Percentiles rank a stretch among this genome's conserved stretches.
These are phyloP conservation scores for Heliopora coerulea DNA, from an alignment of 92 coral and sea anemone species.

Conservation along the genomic window DNA sequence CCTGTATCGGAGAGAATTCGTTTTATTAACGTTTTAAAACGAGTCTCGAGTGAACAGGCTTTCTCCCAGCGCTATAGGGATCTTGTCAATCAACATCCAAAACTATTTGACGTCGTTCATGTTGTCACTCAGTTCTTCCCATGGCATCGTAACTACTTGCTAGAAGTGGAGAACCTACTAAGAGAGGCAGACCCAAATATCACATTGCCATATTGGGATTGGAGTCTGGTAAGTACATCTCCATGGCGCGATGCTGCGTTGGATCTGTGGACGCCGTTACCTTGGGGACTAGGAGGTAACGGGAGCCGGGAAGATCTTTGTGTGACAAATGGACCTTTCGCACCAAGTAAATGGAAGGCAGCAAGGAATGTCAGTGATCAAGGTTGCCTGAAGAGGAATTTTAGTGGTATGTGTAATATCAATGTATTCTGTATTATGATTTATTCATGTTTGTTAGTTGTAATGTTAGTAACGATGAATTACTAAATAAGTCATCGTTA, in stretches of 20 bases:
- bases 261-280: conserved; percentile 71
- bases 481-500: no score
- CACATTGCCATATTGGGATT: conserved; percentile 89
- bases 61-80: conserved; percentile 51
- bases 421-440: no score
- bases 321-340: conserved; percentile 71
- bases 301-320: conserved; percentile 46
- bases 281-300: conserved; percentile 76
- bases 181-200: conserved; percentile 74
- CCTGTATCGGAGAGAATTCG: conserved; percentile 59
- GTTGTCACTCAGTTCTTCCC: conserved; percentile 68
- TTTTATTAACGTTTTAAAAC: conserved; percentile 54
- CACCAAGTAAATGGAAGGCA: conserved; percentile 49
- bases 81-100: no score
- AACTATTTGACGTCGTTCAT: conserved; percentile 35
- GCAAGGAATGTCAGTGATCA: conserved; percentile 8
- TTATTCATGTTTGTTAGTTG: no score
- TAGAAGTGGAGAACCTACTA: conserved; percentile 66
- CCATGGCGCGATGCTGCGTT: conserved; percentile 48
- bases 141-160: conserved; percentile 82
- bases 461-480: no score
- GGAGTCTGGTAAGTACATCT: conserved; percentile 49
- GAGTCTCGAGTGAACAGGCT: conserved; percentile 52
- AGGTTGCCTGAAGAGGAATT: no score
- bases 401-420: no score